Conservation (phyloP, 2,888 invertebrate genomes). For the Lingula anatina region DNA sequence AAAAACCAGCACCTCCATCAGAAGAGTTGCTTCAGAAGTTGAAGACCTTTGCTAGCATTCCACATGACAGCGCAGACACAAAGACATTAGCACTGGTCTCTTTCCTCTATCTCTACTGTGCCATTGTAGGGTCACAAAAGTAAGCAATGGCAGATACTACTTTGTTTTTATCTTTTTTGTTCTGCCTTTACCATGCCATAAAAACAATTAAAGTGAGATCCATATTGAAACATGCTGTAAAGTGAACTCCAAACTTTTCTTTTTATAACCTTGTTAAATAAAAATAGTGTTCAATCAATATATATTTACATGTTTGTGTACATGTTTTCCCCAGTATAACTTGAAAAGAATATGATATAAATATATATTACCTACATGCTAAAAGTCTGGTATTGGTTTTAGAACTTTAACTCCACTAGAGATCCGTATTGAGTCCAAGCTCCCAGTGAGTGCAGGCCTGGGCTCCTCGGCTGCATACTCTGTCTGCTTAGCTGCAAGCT, state of each 20-base stretch:
- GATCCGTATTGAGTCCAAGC: conserved; percentile 57
- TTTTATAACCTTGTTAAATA: not conserved
- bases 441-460: conserved; percentile 78
- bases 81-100: conserved; percentile 50
- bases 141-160: conserved; percentile 12
- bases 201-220: not conserved
- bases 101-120: conserved; percentile 52
- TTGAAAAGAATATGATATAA: too few species aligned
- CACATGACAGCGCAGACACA: conserved; percentile 36
- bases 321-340: too few species aligned
- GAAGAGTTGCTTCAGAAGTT: conserved; percentile 19
- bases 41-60: conserved; percentile 16
- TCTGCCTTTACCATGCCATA: not conserved
- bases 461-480: conserved; percentile 96
- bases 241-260: too few species aligned
- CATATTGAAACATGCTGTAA: not conserved
- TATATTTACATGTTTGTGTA: too few species aligned
- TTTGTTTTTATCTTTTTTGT: not conserved
- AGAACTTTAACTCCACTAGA: conserved; percentile 48
- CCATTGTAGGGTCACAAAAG: conserved; percentile 46
- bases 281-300: not conserved
- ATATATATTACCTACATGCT: too few species aligned
- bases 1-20: conserved; percentile 14
- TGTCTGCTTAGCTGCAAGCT: conserved; percentile 73
- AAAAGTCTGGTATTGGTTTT: conserved; percentile 12